Conservation (phyloP, 2,888 invertebrate species). For the Oeneis ivallda region DNA sequence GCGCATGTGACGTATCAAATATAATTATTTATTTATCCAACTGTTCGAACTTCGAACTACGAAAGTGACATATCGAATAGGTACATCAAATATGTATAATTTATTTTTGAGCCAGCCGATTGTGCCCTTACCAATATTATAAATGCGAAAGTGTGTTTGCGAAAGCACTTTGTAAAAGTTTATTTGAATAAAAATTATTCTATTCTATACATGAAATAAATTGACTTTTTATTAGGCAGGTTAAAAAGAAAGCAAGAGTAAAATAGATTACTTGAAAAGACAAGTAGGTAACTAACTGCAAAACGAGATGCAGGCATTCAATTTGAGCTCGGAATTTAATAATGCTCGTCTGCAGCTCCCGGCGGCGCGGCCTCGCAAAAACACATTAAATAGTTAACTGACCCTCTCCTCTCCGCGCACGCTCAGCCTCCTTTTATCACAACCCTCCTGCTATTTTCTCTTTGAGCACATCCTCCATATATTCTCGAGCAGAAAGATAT, state of each 20-base stretch:
- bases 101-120: too few relatives aligned
- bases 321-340: slow-evolving; percentile 41
- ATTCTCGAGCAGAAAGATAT: not conserved
- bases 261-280: slow-evolving; percentile 5
- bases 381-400: slow-evolving; percentile 42
- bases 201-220: too few relatives aligned
- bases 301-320: slow-evolving; percentile 34
- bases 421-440: slow-evolving; percentile 19
- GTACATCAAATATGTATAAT: too few relatives aligned
- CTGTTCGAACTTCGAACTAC: too few relatives aligned
- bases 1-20: too few relatives aligned
- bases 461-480: slow-evolving; percentile 9
- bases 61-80: too few relatives aligned
- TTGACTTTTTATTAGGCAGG: not conserved
- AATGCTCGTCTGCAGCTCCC: slow-evolving; percentile 33
- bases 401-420: slow-evolving; percentile 36
- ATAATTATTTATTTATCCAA: too few relatives aligned
- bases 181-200: too few relatives aligned
- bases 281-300: slow-evolving; percentile 24
- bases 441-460: slow-evolving; percentile 18
- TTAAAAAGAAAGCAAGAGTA: not conserved
- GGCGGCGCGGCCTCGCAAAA: slow-evolving; percentile 25
- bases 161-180: too few relatives aligned
- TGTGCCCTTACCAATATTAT: too few relatives aligned
- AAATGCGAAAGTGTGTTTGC: too few relatives aligned